phyloP scores from a whole-genome alignment of 1,140 invertebrate species.

The Halotydeus destructor region DNA sequence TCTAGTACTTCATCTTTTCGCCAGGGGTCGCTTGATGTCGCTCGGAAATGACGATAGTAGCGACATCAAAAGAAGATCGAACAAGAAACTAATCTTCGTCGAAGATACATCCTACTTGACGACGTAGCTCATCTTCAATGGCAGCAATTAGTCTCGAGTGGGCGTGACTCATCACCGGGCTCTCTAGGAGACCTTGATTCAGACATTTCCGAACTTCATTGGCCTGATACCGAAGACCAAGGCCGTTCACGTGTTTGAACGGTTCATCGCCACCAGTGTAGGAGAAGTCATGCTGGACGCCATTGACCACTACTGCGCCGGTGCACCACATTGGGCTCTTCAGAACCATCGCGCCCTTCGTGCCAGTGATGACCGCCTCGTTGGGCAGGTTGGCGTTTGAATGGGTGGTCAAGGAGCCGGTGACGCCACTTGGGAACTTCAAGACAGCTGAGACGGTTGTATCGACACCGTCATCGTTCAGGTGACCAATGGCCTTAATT shows the following conservation, averaged over 20 bases:
- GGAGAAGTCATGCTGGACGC: conserved; percentile 24
- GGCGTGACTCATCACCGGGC: conserved; percentile 33
- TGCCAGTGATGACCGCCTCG: conserved; percentile 42
- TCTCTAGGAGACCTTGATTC: conserved; percentile 36
- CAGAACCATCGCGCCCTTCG: conserved; percentile 40
- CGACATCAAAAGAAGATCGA: too few species aligned
- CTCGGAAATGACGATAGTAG: too few species aligned
- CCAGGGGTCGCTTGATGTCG: too few species aligned
- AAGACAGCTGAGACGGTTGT: conserved; percentile 36
- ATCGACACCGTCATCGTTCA: conserved; percentile 46
- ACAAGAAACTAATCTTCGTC: conserved; percentile 30
- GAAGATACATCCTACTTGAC: conserved; percentile 40
- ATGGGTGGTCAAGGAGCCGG: conserved; percentile 37
- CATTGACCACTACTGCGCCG: conserved; percentile 18
- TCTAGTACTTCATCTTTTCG: too few species aligned
- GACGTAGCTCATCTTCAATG: conserved; percentile 40
- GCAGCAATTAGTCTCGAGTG: conserved; percentile 38
- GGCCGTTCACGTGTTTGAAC: conserved; percentile 34
- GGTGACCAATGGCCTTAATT: conserved; percentile 34
- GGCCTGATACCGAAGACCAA: conserved; percentile 47
- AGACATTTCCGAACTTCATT: conserved; percentile 45
- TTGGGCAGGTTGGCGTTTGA: conserved; percentile 33
- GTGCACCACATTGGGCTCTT: conserved; percentile 12
- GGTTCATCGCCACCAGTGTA: conserved; percentile 29
- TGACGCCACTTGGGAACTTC: conserved; percentile 37